Evolutionary conservation across 2,888 invertebrate species (phyloP).

Genomic region (Andrena fulva): DNA sequence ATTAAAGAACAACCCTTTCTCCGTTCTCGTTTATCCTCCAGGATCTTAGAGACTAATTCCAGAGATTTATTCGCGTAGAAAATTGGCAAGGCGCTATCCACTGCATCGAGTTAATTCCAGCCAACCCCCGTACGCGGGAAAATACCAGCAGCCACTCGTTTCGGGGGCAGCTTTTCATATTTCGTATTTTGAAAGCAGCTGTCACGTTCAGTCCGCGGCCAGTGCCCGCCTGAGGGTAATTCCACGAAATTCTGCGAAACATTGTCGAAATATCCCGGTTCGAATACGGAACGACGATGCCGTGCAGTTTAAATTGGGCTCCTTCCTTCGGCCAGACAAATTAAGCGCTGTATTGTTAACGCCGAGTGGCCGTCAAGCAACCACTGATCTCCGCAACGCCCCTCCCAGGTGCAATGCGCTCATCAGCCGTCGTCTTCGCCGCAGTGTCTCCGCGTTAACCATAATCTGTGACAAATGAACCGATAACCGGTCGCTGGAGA

Average conservation of each 20-base stretch:
- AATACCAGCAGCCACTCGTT: constrained; percentile 43
- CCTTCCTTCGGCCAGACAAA: not conserved
- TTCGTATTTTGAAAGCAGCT: constrained; percentile 59
- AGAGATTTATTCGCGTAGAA: constrained; percentile 8
- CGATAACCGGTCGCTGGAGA: constrained; percentile 23
- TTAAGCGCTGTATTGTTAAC: not conserved
- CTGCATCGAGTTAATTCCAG: constrained; percentile 35
- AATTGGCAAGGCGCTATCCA: constrained; percentile 5
- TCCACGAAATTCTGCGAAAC: constrained; percentile 33
- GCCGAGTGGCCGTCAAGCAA: not conserved
- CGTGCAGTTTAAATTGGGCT: not conserved
- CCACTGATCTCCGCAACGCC: not conserved
- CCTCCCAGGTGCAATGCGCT: constrained; percentile 1
- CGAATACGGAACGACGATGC: no score
- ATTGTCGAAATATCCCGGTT: constrained; percentile 41
- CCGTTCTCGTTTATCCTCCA: constrained; percentile 6
- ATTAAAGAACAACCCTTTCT: no score
- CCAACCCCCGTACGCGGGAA: constrained; percentile 16
- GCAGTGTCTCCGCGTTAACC: not conserved
- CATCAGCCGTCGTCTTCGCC: not conserved
- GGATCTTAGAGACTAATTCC: not conserved
- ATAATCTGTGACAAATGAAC: constrained; percentile 7
- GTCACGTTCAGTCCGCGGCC: constrained; percentile 53
- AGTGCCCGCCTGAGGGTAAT: constrained; percentile 28
- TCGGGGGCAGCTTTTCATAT: constrained; percentile 53